Evolutionary conservation across 2,888 invertebrate species (phyloP), one percentile per base, ranked within the genome.

Genomic region (Aspidapion aeneum): DNA sequence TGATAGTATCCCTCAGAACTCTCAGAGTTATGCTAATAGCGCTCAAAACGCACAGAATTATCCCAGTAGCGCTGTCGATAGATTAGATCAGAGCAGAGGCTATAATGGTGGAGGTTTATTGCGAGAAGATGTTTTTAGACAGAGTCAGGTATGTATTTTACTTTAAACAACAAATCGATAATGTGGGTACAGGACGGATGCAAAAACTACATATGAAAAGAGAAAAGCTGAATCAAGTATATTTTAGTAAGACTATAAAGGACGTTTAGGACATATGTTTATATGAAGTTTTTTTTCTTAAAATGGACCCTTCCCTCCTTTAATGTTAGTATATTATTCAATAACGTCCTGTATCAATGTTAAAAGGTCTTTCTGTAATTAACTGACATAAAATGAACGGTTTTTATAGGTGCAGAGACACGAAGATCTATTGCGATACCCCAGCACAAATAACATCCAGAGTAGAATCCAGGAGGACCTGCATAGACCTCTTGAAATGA

Each of bases 351-450:
- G n/a, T n/a, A n/a, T n/a, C n/a, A n/a, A n/a, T n/a, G n/a, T n/a
- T n/a, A n/a, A n/a, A n/a, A n/a, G n/a, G n/a, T n/a, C n/a, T n/a
- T n/a, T n/a, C n/a, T n/a, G n/a, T n/a, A n/a, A n/a, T n/a, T n/a
- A n/a, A n/a, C n/a, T n/a, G n/a, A n/a, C n/a, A n/a, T n/a, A n/a
- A n/a, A n/a, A n/a, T n/a, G n/a, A n/a, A n/a, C n/a, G n/a, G n/a
- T 35, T 35, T 35, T 35, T 35, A 35, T 76, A 78, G 55, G 72
- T 70, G 21, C 69, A 72, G 12, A 71, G 77, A 55, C 75, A 73
- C 50, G 78, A 79, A 48, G 74, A 78, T 66, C 75, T 77, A 69
- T 73, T 77, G 74, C 70, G 78, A 48, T 79, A 79, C 70, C 75
- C 77, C 16, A 77, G 75, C 62, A 71, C 74, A 35, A 75, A 72